Conservation (phyloP, 2,888 invertebrate species). For the Tryphoninae sp. region DNA sequence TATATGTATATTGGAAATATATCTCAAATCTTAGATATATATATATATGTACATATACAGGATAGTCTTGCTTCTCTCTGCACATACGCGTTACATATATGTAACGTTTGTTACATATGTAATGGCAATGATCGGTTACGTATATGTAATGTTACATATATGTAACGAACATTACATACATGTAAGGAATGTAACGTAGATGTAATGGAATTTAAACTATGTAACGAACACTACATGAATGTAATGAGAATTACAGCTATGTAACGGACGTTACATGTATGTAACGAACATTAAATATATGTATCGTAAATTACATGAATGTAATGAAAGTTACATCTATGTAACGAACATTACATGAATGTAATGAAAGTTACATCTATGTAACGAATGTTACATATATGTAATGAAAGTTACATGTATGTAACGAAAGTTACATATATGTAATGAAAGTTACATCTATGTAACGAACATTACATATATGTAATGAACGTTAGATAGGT, state of each 20-base stretch:
- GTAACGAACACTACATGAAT: background rate
- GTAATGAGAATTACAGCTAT: background rate
- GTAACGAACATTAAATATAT: background rate
- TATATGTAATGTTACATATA: background rate
- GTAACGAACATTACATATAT: background rate
- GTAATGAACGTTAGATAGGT: conserved; percentile 15
- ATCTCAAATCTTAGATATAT: conserved; percentile 16
- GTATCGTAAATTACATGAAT: background rate
- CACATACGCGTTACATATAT: conserved; percentile 7
- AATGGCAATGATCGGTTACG: background rate
- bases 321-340: too few species aligned
- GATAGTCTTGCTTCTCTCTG: too few species aligned
- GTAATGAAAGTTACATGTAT: background rate
- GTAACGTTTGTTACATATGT: background rate
- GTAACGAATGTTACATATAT: background rate
- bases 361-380: conserved; percentile 14
- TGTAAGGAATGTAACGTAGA: background rate
- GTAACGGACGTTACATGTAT: background rate
- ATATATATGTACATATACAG: too few species aligned
- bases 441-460: background rate
- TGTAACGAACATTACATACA: background rate
- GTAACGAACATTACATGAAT: background rate
- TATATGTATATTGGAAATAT: conserved; percentile 7
- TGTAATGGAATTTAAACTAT: too few species aligned
- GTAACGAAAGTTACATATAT: background rate